phyloP scores from a whole-genome alignment of 2,797 vertebrate genomes.

The Fistularia tabacaria region DNA sequence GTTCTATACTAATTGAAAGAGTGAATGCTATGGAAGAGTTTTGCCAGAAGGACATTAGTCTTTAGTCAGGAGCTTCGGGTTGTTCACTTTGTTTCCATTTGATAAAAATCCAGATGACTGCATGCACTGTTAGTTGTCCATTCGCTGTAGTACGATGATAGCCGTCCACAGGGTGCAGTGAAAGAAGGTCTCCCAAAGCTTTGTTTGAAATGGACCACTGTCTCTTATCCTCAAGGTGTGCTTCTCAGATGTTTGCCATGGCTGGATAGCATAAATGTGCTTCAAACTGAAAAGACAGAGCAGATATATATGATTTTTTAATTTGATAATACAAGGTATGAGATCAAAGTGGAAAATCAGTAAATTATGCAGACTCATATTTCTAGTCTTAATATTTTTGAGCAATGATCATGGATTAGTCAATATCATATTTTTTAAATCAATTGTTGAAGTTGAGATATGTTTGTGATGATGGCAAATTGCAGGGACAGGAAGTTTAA shows the following conservation, averaged over 20 bases:
- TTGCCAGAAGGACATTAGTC: neutral
- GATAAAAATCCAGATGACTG: constrained; percentile 31
- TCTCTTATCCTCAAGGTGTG: constrained; percentile 26
- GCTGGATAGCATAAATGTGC: constrained; percentile 13
- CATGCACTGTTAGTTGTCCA: constrained; percentile 16
- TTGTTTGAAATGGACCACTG: constrained; percentile 13
- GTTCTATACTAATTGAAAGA: neutral
- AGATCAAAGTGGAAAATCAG: neutral
- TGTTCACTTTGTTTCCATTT: constrained; percentile 23
- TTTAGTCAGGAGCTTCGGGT: no score
- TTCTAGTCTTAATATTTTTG: neutral
- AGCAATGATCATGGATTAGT: neutral
- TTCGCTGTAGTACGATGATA: constrained; percentile 18
- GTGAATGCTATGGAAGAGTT: constrained; percentile 28
- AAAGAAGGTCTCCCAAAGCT: constrained; percentile 34
- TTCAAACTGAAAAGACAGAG: constrained; percentile 56
- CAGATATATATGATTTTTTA: constrained; percentile 28
- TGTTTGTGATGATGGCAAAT: neutral
- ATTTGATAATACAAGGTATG: constrained; percentile 1
- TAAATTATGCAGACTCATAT: no score
- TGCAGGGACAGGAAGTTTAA: no score
- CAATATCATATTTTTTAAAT: constrained; percentile 1
- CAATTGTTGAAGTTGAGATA: constrained; percentile 2
- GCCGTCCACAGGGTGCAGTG: constrained; percentile 16
- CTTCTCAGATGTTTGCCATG: constrained; percentile 28